These are phyloP conservation scores for Diceros bicornis DNA, from an alignment of 2,797 vertebrate genomes.

Conservation along the genomic window DNA sequence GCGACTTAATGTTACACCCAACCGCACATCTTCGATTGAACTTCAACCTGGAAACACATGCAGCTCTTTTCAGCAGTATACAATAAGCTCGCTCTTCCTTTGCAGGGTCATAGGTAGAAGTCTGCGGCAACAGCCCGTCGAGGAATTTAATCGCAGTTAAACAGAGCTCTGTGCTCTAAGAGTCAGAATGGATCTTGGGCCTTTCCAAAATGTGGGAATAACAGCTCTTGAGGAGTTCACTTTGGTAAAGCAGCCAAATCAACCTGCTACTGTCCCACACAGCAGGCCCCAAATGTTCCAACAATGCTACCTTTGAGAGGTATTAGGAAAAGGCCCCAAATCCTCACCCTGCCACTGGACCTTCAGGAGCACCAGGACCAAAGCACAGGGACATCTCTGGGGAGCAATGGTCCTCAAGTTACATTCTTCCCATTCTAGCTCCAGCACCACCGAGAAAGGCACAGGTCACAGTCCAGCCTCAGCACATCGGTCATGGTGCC, in stretches of 20 bases:
- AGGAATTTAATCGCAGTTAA: neutral
- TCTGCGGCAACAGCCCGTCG: accelerated
- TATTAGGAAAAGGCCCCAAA: neutral
- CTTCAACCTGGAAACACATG: neutral
- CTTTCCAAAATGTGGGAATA: neutral
- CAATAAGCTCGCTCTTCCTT: neutral
- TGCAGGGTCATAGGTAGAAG: neutral
- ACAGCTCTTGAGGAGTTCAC: neutral
- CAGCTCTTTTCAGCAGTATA: neutral
- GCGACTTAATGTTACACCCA: neutral
- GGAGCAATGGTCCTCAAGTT: accelerated
- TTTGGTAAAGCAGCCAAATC: neutral
- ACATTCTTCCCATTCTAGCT: neutral
- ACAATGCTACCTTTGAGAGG: neutral
- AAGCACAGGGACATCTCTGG: neutral
- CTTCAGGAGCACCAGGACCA: neutral
- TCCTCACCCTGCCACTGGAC: neutral
- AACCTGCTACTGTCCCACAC: neutral
- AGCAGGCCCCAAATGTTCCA: neutral
- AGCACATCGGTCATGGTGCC: accelerated
- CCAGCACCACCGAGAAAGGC: neutral
- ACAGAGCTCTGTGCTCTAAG: neutral
- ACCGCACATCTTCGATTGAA: neutral
- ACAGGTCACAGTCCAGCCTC: neutral
- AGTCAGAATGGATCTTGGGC: neutral